Base-by-base conservation (phyloP, 2,113 vertebrate species). In the Scortum barcoo region DNA sequence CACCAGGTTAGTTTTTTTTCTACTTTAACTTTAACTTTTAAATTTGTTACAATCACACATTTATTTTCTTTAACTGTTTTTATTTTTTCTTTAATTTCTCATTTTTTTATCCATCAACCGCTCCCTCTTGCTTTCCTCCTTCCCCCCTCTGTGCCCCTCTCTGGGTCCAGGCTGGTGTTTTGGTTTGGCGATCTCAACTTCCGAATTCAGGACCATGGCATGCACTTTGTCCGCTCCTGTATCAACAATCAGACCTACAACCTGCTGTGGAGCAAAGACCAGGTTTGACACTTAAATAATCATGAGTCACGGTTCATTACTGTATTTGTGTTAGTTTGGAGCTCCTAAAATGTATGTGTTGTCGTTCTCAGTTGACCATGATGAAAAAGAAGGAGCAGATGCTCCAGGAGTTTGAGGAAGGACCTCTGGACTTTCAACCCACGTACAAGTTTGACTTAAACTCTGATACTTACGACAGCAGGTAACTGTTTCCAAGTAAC, bases 151-250 rank as follows among this genome's bases (percentile, higher is more conserved):
- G 10, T 36, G n/a, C n/a, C 3, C n/a, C 83, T 74, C 80, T 73
- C 60, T 87, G 63, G 12, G 33, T 66, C 8, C 90, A 99, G 98
- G 81, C 70, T 97, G 85, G 94, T 99, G 38, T 96, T 99, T 91
- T 99, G 97, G 96, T 97, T 99, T 65, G 98, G 98, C 76, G 98
- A 99, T 91, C 94, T 99, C 1, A 99, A 99, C 88, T 99, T 99
- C 90, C 93, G 98, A 46, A 99, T 99, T 12, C 96, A 97, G 65
- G 98, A 99, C 81, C 97, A 98, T 0, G 97, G 96, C 2, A 95
- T 99, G 78, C 96, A 97, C 89, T 98, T 98, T 89, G 92, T 99
- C 57, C 95, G 96, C 51, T 93, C 96, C 82, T 96, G 96, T 2
- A 96, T 99, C 81, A 95, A 89, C 63, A 95, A 91, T 75, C 92